Conservation (phyloP, 2,113 vertebrate species). For the Cercocebus atys region DNA sequence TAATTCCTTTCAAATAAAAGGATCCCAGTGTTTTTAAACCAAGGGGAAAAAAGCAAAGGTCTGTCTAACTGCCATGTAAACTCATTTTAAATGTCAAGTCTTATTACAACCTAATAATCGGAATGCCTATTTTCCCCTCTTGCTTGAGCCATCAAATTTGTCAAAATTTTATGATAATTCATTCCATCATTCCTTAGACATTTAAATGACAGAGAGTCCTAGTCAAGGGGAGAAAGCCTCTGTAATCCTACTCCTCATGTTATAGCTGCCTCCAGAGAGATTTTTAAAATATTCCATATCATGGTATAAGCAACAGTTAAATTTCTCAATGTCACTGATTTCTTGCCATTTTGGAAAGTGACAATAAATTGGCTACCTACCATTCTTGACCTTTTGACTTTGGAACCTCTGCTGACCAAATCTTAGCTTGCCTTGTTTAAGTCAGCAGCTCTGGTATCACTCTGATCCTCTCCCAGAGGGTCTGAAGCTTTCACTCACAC, state of each 20-base stretch:
- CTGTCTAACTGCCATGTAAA: conserved; percentile 91
- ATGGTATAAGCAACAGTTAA: conserved; percentile 85
- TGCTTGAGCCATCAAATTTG: conserved; percentile 92
- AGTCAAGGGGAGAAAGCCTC: conserved; percentile 71
- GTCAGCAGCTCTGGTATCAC: conserved; percentile 83
- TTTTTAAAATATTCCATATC: conserved; percentile 90
- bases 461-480: conserved; percentile 83
- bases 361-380: conserved; percentile 88
- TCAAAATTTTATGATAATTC: conserved; percentile 97
- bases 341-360: conserved; percentile 82
- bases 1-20: conserved; percentile 58
- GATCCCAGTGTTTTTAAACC: conserved; percentile 84
- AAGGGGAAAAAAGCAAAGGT: conserved; percentile 84
- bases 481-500: conserved; percentile 79
- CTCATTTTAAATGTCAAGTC: conserved; percentile 95
- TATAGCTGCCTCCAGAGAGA: conserved; percentile 91
- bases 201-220: conserved; percentile 92
- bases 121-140: conserved; percentile 85
- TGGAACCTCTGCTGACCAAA: conserved; percentile 88
- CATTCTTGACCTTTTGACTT: conserved; percentile 90
- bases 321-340: conserved; percentile 87
- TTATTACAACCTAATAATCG: conserved; percentile 90
- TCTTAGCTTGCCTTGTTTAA: conserved; percentile 87
- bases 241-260: conserved; percentile 92
- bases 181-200: conserved; percentile 94